Evolutionary conservation across 2,888 invertebrate species (phyloP), one percentile per base, ranked within the genome.

Genomic region (Patella depressa): DNA sequence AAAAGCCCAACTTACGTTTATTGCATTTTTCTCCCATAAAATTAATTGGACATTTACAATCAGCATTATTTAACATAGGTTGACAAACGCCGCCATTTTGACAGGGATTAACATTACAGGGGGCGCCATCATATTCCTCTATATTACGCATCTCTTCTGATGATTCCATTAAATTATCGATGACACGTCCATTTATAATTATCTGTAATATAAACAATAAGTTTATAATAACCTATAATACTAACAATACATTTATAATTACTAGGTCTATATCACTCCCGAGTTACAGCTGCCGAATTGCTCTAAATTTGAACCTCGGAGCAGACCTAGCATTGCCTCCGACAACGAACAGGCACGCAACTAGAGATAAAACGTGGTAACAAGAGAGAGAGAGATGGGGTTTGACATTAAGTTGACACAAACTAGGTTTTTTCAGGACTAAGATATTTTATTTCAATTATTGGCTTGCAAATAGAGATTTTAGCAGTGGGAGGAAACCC

Each of bases 81-180:
- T 96, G 93, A 91, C 97, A 97, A 45, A 95, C 93, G 0, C 96
- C 96, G 73, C 95, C 95, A 91, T 97, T 96, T 90, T 94, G 93
- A 84, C 93, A 93, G 0, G 92, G 92, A 81, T 92, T 92, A 71
- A 86, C 80, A 87, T 86, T 90, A 84, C 92, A 93, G 7, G 91
- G 93, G 57, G 95, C 86, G 92, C 94, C 89, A 93, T 94, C 83
- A 93, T 93, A 89, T 91, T 92, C 82, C 84, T 86, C 78, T 84
- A 92, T 94, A 93, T 92, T 95, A 5, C 85, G 73, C 70, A 81
- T 78, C 24, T 85, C 84, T n/a, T 79, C 14, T 0, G 92, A 91
- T 45, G 88, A 81, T 57, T 87, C 87, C 78, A 91, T 88, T 57
- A 92, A 88, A 79, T 91, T 90, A 76, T 92, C 92, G 76, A 94